Conservation (phyloP, 2,888 invertebrate genomes). For the Zygogramma bicolorata region DNA sequence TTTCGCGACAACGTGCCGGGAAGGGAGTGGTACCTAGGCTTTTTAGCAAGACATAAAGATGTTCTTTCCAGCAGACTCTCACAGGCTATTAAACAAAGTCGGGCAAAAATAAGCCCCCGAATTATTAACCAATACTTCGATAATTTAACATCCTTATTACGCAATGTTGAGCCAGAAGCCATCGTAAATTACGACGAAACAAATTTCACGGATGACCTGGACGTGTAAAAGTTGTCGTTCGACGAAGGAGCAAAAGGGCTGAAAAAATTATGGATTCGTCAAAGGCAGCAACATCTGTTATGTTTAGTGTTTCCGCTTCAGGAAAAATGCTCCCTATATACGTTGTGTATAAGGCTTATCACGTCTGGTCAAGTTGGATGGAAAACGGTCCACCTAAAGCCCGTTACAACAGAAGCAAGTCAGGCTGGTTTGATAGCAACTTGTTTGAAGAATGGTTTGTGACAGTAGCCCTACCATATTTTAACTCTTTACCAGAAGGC, state of each 20-base stretch:
- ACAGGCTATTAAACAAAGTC: slow-evolving; percentile 22
- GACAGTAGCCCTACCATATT: background rate
- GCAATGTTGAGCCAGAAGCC: slow-evolving; percentile 13
- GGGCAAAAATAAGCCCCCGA: slow-evolving; percentile 15
- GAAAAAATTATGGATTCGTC: too few relatives aligned
- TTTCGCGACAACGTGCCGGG: slow-evolving; percentile 18
- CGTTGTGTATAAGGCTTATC: too few relatives aligned
- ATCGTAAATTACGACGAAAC: slow-evolving; percentile 36
- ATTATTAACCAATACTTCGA: slow-evolving; percentile 24
- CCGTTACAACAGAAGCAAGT: too few relatives aligned
- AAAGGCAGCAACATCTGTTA: too few relatives aligned
- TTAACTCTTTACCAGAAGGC: background rate
- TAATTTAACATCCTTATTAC: slow-evolving; percentile 6
- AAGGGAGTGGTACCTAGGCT: slow-evolving; percentile 8
- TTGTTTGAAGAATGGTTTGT: slow-evolving; percentile 14
- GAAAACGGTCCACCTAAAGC: background rate
- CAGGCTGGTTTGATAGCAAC: slow-evolving; percentile 8
- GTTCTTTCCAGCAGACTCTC: slow-evolving; percentile 16
- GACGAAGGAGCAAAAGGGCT: slow-evolving; percentile 22
- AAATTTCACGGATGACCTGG: slow-evolving; percentile 30
- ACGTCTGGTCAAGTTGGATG: slow-evolving; percentile 9
- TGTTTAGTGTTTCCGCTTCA: background rate
- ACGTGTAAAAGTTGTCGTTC: slow-evolving; percentile 21
- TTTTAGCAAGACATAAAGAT: slow-evolving; percentile 11
- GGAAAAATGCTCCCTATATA: background rate